Evolutionary conservation across 2,888 invertebrate genomes (phyloP).

Genomic region (Mellilla xanthometata): DNA sequence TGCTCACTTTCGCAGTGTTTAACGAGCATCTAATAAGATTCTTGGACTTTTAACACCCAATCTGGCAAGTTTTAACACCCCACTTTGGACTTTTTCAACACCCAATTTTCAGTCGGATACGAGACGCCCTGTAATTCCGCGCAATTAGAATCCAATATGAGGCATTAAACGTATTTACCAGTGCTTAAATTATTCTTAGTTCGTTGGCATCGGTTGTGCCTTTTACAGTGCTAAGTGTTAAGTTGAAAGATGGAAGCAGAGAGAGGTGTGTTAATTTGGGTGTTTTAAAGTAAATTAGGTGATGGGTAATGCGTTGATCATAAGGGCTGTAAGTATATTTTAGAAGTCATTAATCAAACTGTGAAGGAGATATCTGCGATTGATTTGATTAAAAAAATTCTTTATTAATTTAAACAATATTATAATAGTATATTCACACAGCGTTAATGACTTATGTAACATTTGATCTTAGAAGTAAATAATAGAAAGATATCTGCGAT

Average conservation of each 20-base stretch:
- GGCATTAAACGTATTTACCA: constrained; percentile 24
- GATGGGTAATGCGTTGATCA: neutral
- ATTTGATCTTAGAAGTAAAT: too few species aligned
- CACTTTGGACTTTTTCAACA: constrained; percentile 48
- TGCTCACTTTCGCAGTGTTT: constrained; percentile 33
- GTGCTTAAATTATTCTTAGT: constrained; percentile 17
- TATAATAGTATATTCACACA: too few species aligned
- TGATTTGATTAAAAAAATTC: too few species aligned
- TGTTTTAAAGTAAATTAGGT: constrained; percentile 12
- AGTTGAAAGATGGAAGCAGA: too few species aligned
- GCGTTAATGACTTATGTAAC: too few species aligned
- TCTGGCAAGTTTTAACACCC: constrained; percentile 18
- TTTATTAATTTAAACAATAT: too few species aligned
- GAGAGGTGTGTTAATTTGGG: constrained; percentile 7
- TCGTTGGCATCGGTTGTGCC: constrained; percentile 22
- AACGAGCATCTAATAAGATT: constrained; percentile 37
- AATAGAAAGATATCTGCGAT: too few species aligned
- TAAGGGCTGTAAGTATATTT: neutral
- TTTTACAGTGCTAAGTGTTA: constrained; percentile 10
- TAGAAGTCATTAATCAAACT: neutral
- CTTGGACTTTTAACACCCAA: constrained; percentile 29
- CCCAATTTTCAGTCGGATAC: constrained; percentile 67
- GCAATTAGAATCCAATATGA: constrained; percentile 50
- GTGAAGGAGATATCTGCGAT: too few species aligned
- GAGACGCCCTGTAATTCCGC: constrained; percentile 58